These are phyloP conservation scores for Spodoptera picta DNA, from an alignment of 2,888 invertebrate species.

Conservation along the genomic window DNA sequence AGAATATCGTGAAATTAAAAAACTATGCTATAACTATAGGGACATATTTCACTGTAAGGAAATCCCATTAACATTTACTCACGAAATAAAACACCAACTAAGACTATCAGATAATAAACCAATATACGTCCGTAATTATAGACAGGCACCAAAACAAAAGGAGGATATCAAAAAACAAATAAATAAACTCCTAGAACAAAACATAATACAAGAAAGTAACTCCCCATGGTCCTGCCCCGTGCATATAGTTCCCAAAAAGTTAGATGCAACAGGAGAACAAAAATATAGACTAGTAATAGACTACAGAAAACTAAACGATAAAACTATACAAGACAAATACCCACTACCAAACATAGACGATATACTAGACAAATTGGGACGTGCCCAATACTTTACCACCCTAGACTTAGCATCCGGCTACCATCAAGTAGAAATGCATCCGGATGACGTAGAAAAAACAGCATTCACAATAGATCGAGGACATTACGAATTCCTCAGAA, in stretches of 20 bases:
- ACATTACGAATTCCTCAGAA: slow-evolving; percentile 57
- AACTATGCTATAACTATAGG: slow-evolving; percentile 56
- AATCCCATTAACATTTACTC: slow-evolving; percentile 59
- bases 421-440: slow-evolving; percentile 3
- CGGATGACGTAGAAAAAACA: slow-evolving; percentile 58
- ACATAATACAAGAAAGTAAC: slow-evolving; percentile 22
- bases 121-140: slow-evolving; percentile 42
- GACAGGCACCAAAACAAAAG: slow-evolving; percentile 34
- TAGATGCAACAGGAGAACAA: slow-evolving; percentile 23
- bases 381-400: slow-evolving; percentile 53
- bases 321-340: slow-evolving; percentile 52
- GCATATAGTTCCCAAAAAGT: slow-evolving; percentile 23
- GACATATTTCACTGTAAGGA: slow-evolving; percentile 64
- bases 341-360: slow-evolving; percentile 8
- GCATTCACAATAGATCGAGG: slow-evolving; percentile 61
- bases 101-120: slow-evolving; percentile 48
- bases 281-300: slow-evolving; percentile 33
- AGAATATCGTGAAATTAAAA: slow-evolving; percentile 54
- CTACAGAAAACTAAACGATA: slow-evolving; percentile 51
- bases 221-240: slow-evolving; percentile 17
- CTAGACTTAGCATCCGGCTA: slow-evolving; percentile 48
- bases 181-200: slow-evolving; percentile 11
- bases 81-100: slow-evolving; percentile 65
- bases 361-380: slow-evolving; percentile 37
- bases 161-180: slow-evolving; percentile 28